A percentile compares a stretch with the other conserved stretches of the same genome.
Conservation (phyloP, 37 sponge, comb jelly and placozoan species). For the Oopsacas minuta region DNA sequence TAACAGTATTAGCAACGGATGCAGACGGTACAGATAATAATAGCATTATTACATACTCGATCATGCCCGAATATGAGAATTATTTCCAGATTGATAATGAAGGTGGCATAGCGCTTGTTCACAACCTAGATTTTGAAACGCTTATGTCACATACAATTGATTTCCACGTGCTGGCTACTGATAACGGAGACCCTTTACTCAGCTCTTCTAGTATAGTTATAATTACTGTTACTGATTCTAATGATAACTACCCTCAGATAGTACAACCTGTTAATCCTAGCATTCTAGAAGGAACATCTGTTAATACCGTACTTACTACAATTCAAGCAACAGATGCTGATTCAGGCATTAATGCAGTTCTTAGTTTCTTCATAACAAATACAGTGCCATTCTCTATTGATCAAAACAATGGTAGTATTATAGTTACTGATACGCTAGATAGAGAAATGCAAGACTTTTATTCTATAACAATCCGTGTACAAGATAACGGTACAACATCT, state of each 20-base stretch:
- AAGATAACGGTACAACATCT: slow-evolving; percentile 28
- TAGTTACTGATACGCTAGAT: neutral
- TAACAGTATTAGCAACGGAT: neutral
- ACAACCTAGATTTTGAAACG: slow-evolving; percentile 26
- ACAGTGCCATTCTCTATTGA: neutral
- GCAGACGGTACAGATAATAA: neutral
- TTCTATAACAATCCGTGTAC: slow-evolving; percentile 25
- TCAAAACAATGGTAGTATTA: slow-evolving; percentile 2
- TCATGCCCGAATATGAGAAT: neutral
- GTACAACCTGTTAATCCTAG: neutral
- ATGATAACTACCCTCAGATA: slow-evolving; percentile 26
- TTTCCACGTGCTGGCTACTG: slow-evolving; percentile 43
- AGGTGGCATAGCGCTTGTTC: slow-evolving; percentile 21
- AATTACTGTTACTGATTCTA: slow-evolving; percentile 25
- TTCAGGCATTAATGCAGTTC: neutral
- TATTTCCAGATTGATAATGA: slow-evolving; percentile 19
- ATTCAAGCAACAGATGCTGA: slow-evolving; percentile 24
- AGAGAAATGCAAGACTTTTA: slow-evolving; percentile 18
- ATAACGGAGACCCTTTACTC: slow-evolving; percentile 19
- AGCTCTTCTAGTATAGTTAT: slow-evolving; percentile 1
- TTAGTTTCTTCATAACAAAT: neutral
- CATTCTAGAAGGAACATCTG: neutral
- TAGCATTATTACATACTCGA: slow-evolving; percentile 17
- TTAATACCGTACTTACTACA: neutral
- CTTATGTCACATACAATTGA: neutral